phyloP scores from a whole-genome alignment of 2,797 vertebrate species.

The Chiroxiphia lanceolata region DNA sequence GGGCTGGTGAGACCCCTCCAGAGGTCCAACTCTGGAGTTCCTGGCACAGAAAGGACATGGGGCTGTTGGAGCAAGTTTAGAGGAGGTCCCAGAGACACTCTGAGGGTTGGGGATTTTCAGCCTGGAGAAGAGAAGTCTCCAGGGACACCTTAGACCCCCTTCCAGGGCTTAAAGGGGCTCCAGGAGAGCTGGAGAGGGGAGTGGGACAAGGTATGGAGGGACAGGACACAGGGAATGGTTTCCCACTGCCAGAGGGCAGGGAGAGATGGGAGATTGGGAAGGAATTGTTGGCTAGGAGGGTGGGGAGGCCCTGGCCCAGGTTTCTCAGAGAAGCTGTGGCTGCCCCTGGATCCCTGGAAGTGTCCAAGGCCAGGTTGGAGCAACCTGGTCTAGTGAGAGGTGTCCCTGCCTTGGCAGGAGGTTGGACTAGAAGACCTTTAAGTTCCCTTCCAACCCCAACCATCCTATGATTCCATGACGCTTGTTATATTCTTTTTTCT shows the following conservation, averaged over 20 bases:
- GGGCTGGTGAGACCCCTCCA: too few species aligned
- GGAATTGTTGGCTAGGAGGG: not conserved
- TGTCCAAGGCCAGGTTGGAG: not conserved
- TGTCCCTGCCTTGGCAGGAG: not conserved
- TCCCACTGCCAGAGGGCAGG: not conserved
- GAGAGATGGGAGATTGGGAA: not conserved
- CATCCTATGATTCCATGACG: not conserved
- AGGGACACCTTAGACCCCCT: not conserved
- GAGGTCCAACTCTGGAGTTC: not conserved
- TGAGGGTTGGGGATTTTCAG: not conserved
- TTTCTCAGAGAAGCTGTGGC: not conserved
- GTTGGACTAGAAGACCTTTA: not conserved
- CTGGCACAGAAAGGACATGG: not conserved
- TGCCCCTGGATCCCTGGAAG: not conserved
- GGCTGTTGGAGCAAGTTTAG: not conserved
- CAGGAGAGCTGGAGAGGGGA: not conserved
- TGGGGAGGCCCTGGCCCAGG: not conserved
- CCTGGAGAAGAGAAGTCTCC: not conserved
- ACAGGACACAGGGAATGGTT: not conserved
- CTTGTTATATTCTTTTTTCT: not conserved
- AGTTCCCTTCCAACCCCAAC: not conserved
- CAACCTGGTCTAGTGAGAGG: not conserved
- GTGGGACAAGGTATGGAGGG: not conserved
- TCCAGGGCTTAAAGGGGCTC: not conserved
- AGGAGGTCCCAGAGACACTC: not conserved